Conservation (phyloP, 1,140 invertebrate species). For the Magallana ariakensis region DNA sequence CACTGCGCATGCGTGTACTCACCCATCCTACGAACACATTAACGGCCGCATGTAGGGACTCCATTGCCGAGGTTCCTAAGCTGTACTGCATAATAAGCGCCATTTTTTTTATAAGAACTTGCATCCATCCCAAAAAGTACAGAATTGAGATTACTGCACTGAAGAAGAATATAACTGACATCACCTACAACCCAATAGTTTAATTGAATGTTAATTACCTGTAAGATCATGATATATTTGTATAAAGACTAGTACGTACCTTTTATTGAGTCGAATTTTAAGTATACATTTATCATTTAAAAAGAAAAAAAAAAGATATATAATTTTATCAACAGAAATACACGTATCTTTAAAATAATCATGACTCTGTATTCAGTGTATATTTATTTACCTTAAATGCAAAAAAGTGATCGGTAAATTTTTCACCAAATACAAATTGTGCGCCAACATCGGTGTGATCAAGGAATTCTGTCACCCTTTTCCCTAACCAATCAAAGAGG, state of each 20-base stretch:
- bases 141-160: slow-evolving; percentile 69
- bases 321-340: not conserved
- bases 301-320: not conserved
- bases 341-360: not conserved
- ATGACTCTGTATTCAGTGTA: no score
- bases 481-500: slow-evolving; percentile 89
- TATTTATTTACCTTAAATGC: slow-evolving; percentile 72
- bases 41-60: slow-evolving; percentile 73
- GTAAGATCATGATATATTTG: no score
- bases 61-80: slow-evolving; percentile 68
- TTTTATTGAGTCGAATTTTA: no score
- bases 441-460: slow-evolving; percentile 88
- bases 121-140: slow-evolving; percentile 73
- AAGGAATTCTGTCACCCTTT: slow-evolving; percentile 86
- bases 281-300: no score
- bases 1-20: slow-evolving; percentile 10
- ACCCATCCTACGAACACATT: slow-evolving; percentile 76
- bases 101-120: slow-evolving; percentile 65
- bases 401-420: slow-evolving; percentile 68
- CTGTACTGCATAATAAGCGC: slow-evolving; percentile 71
- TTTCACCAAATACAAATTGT: slow-evolving; percentile 89
- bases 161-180: slow-evolving; percentile 74
- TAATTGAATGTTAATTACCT: no score
- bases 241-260: no score
- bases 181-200: slow-evolving; percentile 62